Percentiles rank a stretch among this genome's conserved stretches.
Evolutionary conservation across 2,888 invertebrate genomes (phyloP).

Genomic region (Petrolisthes cinctipes): DNA sequence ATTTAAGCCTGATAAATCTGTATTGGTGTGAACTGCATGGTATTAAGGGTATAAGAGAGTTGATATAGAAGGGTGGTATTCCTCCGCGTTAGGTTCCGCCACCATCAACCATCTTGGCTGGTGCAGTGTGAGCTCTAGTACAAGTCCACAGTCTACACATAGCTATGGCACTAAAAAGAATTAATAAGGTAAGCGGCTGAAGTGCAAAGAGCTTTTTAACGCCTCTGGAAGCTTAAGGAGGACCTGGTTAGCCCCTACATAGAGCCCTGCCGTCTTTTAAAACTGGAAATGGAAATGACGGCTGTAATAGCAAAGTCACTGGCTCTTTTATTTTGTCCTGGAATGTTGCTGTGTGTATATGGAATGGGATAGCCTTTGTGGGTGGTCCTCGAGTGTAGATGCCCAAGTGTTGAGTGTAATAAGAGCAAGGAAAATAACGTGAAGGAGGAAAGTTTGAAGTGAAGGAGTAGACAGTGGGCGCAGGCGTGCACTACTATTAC

Average conservation of each 20-base stretch:
- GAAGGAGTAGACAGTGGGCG: no score
- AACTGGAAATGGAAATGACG: slow-evolving; percentile 23
- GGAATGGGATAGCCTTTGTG: no score
- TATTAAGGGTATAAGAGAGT: not conserved
- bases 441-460: no score
- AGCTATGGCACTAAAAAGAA: slow-evolving; percentile 60
- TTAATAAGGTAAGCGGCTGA: slow-evolving; percentile 51
- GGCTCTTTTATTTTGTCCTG: slow-evolving; percentile 8
- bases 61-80: slow-evolving; percentile 26
- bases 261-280: not conserved
- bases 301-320: slow-evolving; percentile 23
- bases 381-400: no score
- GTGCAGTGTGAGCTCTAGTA: slow-evolving; percentile 35
- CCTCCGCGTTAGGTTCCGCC: slow-evolving; percentile 50
- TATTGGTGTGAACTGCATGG: not conserved
- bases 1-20: not conserved
- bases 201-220: not conserved
- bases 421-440: no score
- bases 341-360: not conserved
- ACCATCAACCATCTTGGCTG: slow-evolving; percentile 48
- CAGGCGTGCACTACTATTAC: no score
- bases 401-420: no score
- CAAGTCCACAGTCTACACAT: slow-evolving; percentile 31
- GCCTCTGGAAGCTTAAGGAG: not conserved
- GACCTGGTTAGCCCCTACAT: not conserved